Evolutionary conservation across 2,113 vertebrate species (phyloP).

Genomic region (Cyanocitta stelleri): DNA sequence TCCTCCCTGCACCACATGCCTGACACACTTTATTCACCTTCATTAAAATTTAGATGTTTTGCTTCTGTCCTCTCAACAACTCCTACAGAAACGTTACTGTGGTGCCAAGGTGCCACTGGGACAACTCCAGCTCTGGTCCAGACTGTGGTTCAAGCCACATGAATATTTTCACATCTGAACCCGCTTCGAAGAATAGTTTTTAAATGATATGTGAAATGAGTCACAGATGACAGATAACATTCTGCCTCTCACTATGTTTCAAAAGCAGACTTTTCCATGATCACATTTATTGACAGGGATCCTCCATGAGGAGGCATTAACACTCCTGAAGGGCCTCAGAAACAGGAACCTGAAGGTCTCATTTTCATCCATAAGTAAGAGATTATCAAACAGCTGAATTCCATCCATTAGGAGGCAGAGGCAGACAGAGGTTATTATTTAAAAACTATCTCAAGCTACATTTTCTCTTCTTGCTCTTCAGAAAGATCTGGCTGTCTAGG

Average conservation of each 20-base stretch:
- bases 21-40: background rate
- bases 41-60: background rate
- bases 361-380: background rate
- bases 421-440: background rate
- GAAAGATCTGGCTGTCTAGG: background rate
- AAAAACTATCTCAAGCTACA: background rate
- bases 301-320: background rate
- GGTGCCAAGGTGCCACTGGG: background rate
- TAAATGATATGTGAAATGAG: background rate
- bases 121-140: background rate
- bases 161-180: background rate
- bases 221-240: background rate
- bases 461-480: background rate
- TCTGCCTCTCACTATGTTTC: background rate
- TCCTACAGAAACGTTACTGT: background rate
- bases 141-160: background rate
- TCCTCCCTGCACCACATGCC: background rate
- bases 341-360: background rate
- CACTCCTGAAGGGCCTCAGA: background rate
- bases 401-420: background rate
- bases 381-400: background rate
- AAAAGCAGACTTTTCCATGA: background rate
- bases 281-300: background rate
- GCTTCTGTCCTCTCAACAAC: background rate
- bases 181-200: background rate